Percentiles rank a stretch among this genome's conserved stretches.
Conservation (phyloP, 2,113 vertebrate genomes). For the Sebastes fasciatus region DNA sequence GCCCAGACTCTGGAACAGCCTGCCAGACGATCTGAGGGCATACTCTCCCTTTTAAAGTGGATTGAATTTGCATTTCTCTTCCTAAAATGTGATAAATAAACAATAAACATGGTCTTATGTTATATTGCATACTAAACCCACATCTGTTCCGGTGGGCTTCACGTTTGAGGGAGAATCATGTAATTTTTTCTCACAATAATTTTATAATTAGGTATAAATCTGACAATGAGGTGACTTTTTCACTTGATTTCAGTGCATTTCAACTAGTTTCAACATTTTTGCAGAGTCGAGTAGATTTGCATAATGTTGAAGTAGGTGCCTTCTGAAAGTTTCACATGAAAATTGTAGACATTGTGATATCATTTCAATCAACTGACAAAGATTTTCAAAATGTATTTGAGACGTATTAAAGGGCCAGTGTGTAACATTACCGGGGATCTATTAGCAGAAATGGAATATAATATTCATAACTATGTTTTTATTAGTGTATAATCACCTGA, state of each 20-base stretch:
- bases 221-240: background rate
- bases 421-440: too few relatives aligned
- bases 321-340: conserved; percentile 16
- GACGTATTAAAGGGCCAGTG: background rate
- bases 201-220: background rate
- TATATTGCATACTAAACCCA: conserved; percentile 6
- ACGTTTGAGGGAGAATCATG: background rate
- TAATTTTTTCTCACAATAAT: background rate
- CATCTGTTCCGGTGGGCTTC: background rate
- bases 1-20: conserved; percentile 44
- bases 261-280: background rate
- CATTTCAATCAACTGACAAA: background rate
- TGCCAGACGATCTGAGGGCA: conserved; percentile 35
- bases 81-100: conserved; percentile 2
- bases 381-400: background rate
- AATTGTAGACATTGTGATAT: background rate
- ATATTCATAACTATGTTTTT: too few relatives aligned
- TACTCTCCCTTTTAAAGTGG: background rate
- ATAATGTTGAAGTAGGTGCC: background rate
- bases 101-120: background rate
- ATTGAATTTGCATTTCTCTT: conserved; percentile 17
- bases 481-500: too few relatives aligned
- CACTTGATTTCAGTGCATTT: conserved; percentile 1
- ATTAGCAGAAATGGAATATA: too few relatives aligned
- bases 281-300: background rate